Evolutionary conservation across 2,888 invertebrate species (phyloP).

Genomic region (Loripinus fragilis): DNA sequence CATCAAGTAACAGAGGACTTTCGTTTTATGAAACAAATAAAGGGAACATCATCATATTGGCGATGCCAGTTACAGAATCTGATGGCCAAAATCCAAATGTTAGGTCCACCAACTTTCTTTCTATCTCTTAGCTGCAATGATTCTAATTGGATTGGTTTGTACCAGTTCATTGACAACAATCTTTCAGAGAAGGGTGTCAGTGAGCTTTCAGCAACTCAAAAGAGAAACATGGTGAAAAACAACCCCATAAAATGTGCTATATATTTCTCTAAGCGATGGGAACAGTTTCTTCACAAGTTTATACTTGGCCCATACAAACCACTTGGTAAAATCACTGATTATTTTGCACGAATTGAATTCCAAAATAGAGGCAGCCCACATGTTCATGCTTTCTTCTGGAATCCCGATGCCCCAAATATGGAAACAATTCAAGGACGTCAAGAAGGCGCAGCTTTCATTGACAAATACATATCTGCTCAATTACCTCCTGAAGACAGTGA

Average conservation of each 20-base stretch:
- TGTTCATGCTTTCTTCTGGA: constrained; percentile 30
- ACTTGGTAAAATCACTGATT: background rate
- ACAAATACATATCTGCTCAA: constrained; percentile 26
- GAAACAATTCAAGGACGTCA: constrained; percentile 12
- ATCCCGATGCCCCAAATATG: constrained; percentile 22
- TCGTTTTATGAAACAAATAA: constrained; percentile 40
- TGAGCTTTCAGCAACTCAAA: background rate
- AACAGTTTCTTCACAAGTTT: constrained; percentile 15
- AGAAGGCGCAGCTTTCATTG: constrained; percentile 15
- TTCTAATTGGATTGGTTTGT: constrained; percentile 30
- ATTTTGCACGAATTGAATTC: constrained; percentile 27
- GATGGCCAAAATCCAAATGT: constrained; percentile 33
- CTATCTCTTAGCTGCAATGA: constrained; percentile 43
- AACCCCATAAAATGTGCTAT: constrained; percentile 35
- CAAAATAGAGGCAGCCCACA: constrained; percentile 26
- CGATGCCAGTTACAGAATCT: constrained; percentile 34
- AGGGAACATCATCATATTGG: constrained; percentile 47
- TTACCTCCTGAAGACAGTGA: background rate
- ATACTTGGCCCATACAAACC: background rate
- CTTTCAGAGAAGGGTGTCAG: constrained; percentile 21
- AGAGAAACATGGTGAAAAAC: constrained; percentile 5
- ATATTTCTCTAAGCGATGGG: constrained; percentile 38
- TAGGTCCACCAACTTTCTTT: constrained; percentile 45
- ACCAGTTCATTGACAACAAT: constrained; percentile 29
- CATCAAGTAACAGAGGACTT: constrained; percentile 34